Evolutionary conservation across 2,113 vertebrate species (phyloP).

Genomic region (Gavialis gangeticus): DNA sequence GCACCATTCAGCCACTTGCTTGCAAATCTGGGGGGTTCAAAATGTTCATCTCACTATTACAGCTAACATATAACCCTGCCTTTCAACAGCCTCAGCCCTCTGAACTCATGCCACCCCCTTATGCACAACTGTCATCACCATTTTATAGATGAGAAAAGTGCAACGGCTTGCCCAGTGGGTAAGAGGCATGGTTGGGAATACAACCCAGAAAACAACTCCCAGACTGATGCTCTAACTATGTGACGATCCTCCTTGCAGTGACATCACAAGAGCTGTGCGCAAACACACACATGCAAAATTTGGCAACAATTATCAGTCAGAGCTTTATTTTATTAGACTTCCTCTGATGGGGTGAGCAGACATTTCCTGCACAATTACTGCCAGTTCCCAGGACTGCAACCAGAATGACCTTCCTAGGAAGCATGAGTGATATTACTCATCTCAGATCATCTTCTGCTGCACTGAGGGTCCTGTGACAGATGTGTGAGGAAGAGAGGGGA

Average conservation of each 20-base stretch:
- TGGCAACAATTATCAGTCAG: accelerated
- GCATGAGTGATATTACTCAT: neutral
- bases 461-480: accelerated
- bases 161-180: neutral
- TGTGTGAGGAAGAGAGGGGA: accelerated
- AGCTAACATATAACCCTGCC: neutral
- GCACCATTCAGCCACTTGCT: neutral
- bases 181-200: neutral
- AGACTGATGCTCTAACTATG: neutral
- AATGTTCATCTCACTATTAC: neutral
- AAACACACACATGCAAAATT: too few relatives aligned
- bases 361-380: accelerated
- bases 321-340: accelerated
- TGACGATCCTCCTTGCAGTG: neutral
- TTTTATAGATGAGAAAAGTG: neutral
- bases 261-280: neutral
- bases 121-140: neutral
- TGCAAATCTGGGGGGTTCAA: neutral
- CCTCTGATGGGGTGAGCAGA: accelerated
- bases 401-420: accelerated
- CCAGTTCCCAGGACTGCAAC: neutral
- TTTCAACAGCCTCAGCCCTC: neutral
- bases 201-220: neutral
- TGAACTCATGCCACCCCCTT: neutral
- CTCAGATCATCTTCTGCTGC: neutral